Conservation (phyloP, 2,888 invertebrate species). For the Capitulum mitella region DNA sequence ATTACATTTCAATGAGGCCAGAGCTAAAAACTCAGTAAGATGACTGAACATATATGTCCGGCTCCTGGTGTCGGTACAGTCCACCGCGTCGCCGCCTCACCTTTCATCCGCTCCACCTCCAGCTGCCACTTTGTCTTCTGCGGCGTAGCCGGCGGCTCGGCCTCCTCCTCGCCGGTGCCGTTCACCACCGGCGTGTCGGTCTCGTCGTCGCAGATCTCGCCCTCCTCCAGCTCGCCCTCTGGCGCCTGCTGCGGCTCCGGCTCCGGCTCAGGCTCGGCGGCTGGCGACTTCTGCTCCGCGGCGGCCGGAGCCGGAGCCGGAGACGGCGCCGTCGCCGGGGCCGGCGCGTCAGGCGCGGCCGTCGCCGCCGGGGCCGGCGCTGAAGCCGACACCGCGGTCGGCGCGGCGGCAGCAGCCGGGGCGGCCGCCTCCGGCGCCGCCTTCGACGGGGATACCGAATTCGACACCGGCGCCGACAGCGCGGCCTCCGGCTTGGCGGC, state of each 20-base stretch:
- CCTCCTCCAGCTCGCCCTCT: slow-evolving; percentile 20
- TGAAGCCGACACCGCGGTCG: background rate
- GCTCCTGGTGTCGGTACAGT: no score
- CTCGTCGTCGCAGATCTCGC: slow-evolving; percentile 9
- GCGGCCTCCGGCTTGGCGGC: background rate
- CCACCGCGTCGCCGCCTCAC: no score
- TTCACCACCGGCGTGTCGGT: background rate
- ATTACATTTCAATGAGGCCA: no score
- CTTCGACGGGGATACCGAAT: background rate
- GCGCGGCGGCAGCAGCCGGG: background rate
- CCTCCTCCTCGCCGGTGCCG: background rate
- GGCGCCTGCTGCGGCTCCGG: background rate
- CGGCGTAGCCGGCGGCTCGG: background rate
- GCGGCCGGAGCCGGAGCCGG: background rate
- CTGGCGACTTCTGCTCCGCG: background rate
- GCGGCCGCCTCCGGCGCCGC: background rate
- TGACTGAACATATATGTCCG: no score
- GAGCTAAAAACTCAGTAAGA: no score
- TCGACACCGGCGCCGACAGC: background rate
- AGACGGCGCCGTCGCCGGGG: background rate
- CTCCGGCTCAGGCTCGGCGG: background rate
- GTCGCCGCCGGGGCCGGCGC: background rate
- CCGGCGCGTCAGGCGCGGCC: background rate
- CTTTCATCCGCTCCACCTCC: background rate
- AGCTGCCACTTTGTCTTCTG: background rate